Base-by-base conservation (phyloP, 2,797 vertebrate species). In the Sciaenops ocellatus region DNA sequence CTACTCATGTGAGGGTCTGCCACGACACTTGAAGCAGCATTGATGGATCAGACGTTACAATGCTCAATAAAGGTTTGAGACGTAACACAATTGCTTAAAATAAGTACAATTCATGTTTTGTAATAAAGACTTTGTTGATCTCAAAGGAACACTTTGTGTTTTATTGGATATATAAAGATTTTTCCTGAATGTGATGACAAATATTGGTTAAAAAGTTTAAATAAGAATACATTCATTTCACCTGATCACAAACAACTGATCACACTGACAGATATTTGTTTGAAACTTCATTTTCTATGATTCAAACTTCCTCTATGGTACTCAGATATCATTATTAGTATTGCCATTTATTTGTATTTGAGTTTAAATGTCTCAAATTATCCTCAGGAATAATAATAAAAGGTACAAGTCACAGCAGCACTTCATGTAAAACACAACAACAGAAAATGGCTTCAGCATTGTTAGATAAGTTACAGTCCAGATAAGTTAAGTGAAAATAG, bases 111-210 rank as follows among this genome's bases (percentile, higher is more conserved):
- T 87, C 57, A 71, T 79, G 71, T 89, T 87, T 87, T 85, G 47
- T 84, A 92, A 87, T 91, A 92, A 91, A 92, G 67, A 75, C 26
- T 73, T 71, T 80, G 66, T 82, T 81, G 65, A 85, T 80, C 55
- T 86, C 66, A 83, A 77, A 57, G 60, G 59, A 69, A 77, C 55
- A 68, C n/a, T 24, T 75, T 64, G n/a, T 69, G 18, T 44, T 75
- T 72, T 73, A 0, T 26, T 30, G 44, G 46, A 41, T 51, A 9
- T 55, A 4, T 44, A 44, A 13, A 30, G 34, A 51, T 30, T 52
- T 60, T 65, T 46, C 44, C 12, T 44, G 15, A 17, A 67, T 24
- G n/a, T 24, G 3, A 11, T 24, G 8, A 41, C n/a, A 54, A 54
- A 41, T 34, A 66, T 46, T 5, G 3, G 2, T 48, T 20, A 20